Base-by-base conservation (phyloP, 2,797 vertebrate species). In the Manis javanica region DNA sequence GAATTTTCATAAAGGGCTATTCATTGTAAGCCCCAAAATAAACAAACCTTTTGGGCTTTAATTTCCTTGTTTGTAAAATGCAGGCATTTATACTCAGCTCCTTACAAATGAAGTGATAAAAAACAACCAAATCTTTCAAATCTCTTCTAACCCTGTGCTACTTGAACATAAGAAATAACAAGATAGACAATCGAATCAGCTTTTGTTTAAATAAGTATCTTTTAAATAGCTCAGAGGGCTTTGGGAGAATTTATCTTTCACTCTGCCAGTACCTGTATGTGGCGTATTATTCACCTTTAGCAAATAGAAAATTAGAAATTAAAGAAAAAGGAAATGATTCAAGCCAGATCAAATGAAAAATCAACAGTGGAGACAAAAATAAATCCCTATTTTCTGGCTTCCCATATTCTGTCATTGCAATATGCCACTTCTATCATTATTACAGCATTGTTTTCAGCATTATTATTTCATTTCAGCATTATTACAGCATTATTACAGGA, bases 11-110 rank as follows among this genome's bases (percentile, higher is more conserved):
- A 69, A 68, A 91, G 5, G 6, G 10, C n/a, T 79, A 57, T 31
- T 95, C 39, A 59, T 79, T 87, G 49, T 71, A 90, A 77, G 75
- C 9, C 39, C 37, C 13, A 51, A 85, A 94, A 84, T 81, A 86
- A 91, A 83, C 42, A 81, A 91, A 92, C 71, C 51, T 96, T 94
- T 92, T 12, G 42, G 46, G 13, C 49, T 91, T 96, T 89, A 95
- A 69, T 74, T 95, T 93, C 51, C 37, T 68, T 93, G 74, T 96
- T 95, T 89, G n/a, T 69, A 94, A 96, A 94, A 90, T 29, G 42
- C 19, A 84, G 55, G 19, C 39, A 95, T 95, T 92, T 96, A 85
- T 53, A 82, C 46, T 83, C 84, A 87, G 16, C 16, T 85, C 29
- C 90, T 87, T 66, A 86, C 2, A 39, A 71, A 49, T 63, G 39